phyloP scores from a whole-genome alignment of 2,888 invertebrate genomes.

The Calameuta filiformis region DNA sequence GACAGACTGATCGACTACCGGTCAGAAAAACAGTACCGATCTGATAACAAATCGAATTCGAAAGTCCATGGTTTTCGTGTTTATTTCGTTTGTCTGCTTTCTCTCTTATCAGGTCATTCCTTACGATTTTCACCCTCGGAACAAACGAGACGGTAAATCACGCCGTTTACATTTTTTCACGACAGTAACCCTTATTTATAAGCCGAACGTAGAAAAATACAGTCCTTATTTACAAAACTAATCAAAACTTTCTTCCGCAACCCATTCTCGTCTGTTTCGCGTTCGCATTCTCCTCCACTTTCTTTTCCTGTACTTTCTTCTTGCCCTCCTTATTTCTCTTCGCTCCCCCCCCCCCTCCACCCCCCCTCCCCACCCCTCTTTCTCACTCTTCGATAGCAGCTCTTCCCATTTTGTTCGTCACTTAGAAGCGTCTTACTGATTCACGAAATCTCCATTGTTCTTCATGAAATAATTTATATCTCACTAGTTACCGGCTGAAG shows the following conservation, averaged over 20 bases:
- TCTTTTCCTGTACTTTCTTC: background rate
- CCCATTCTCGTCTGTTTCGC: background rate
- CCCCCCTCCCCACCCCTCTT: no score
- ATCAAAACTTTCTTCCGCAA: background rate
- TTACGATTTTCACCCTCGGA: background rate
- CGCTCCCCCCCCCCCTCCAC: no score
- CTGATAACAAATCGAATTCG: background rate
- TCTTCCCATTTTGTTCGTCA: background rate
- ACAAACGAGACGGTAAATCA: background rate
- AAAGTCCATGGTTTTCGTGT: background rate
- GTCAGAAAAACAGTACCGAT: background rate
- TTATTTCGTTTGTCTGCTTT: background rate
- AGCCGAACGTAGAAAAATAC: constrained; percentile 53
- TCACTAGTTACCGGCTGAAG: background rate
- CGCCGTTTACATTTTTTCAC: background rate
- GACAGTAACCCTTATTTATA: background rate
- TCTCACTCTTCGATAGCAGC: background rate
- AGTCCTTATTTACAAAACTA: constrained; percentile 53
- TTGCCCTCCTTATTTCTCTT: background rate
- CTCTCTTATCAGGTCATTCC: background rate
- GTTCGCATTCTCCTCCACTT: no score
- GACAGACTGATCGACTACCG: background rate
- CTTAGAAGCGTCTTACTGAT: background rate
- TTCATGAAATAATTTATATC: background rate
- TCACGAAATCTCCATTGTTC: background rate